These are phyloP conservation scores for Mythimna impura DNA, from an alignment of 2,888 invertebrate genomes.

Conservation along the genomic window DNA sequence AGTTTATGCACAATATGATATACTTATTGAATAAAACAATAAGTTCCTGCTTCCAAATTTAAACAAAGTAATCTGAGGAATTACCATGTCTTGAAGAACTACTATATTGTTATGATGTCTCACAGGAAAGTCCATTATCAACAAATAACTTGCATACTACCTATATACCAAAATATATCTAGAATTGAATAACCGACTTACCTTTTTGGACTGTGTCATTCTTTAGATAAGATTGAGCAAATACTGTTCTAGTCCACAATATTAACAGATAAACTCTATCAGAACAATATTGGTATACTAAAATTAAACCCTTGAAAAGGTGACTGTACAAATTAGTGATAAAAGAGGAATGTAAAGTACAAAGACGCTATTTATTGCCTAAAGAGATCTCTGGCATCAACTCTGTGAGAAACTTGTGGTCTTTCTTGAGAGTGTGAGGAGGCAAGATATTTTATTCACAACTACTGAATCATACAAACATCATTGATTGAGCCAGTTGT, in stretches of 20 bases:
- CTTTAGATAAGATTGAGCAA: background rate
- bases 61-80: constrained; percentile 26
- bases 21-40: background rate
- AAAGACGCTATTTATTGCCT: background rate
- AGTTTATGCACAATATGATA: background rate
- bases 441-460: background rate
- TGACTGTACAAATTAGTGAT: background rate
- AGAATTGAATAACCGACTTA: constrained; percentile 2
- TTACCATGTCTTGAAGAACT: constrained; percentile 1
- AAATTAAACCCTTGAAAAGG: background rate
- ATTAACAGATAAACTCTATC: background rate
- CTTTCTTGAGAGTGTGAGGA: background rate
- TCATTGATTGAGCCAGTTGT: background rate
- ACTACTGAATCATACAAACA: background rate
- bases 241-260: background rate
- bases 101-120: too few species aligned
- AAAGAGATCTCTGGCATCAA: background rate
- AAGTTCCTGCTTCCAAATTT: background rate
- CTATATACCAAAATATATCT: constrained; percentile 11
- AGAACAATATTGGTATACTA: background rate
- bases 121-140: constrained; percentile 19
- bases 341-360: background rate
- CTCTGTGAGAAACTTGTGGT: background rate
- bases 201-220: constrained; percentile 7
- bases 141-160: constrained; percentile 14